phyloP scores from a whole-genome alignment of 2,113 vertebrate species.

The Indri indri region DNA sequence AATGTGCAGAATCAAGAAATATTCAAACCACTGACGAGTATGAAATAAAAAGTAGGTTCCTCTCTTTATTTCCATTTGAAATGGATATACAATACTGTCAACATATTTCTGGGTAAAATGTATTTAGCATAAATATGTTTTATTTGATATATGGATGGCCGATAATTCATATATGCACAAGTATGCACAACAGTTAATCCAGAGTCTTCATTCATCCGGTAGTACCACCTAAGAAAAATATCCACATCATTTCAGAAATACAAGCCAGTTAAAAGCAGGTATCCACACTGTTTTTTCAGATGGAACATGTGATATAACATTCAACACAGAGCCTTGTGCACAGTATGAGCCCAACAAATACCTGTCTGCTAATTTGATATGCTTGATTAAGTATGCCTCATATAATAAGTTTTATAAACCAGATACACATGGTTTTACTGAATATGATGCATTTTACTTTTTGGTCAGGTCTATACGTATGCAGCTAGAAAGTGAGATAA shows the following conservation, averaged over 20 bases:
- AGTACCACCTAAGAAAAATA: neutral
- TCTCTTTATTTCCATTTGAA: neutral
- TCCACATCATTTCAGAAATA: neutral
- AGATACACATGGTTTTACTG: neutral
- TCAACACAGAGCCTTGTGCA: neutral
- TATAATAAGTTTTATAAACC: slow-evolving; percentile 17
- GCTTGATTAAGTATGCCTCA: slow-evolving; percentile 24
- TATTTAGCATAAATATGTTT: neutral
- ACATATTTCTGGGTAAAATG: neutral
- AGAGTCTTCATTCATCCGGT: neutral
- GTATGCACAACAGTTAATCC: neutral
- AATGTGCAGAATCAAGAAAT: neutral
- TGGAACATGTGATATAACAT: neutral
- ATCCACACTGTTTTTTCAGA: neutral
- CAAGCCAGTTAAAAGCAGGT: neutral
- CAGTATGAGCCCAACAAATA: neutral
- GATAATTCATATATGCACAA: neutral
- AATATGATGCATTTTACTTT: slow-evolving; percentile 23
- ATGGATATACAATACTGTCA: neutral
- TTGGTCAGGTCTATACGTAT: neutral
- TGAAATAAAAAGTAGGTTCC: neutral
- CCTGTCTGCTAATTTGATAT: neutral
- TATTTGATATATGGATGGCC: neutral
- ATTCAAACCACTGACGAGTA: neutral
- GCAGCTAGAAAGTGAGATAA: neutral